Evolutionary conservation across 2,113 vertebrate genomes (phyloP).

Genomic region (Epinephelus fuscoguttatus): DNA sequence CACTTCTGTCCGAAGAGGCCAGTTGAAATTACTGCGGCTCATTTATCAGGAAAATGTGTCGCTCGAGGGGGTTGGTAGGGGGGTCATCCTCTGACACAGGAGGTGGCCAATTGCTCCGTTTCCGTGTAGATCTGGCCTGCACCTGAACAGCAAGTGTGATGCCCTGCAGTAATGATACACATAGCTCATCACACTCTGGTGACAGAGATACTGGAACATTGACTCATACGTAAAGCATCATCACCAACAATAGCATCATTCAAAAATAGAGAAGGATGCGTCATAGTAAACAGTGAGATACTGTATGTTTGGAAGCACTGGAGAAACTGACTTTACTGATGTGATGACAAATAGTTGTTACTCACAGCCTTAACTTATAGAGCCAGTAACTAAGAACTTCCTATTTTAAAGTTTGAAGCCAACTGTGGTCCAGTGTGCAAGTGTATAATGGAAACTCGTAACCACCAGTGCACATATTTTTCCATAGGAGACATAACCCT

Average conservation of each 20-base stretch:
- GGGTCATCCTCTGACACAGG: slow-evolving; percentile 33
- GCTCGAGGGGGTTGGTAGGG: not conserved
- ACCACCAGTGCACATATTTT: not conserved
- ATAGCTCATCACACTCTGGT: slow-evolving; percentile 27
- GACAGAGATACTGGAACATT: slow-evolving; percentile 37
- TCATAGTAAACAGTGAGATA: not conserved
- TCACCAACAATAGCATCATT: slow-evolving; percentile 16
- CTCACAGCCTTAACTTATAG: not conserved
- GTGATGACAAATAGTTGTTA: not conserved
- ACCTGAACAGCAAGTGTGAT: slow-evolving; percentile 52
- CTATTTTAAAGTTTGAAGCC: not conserved
- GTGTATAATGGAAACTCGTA: not conserved
- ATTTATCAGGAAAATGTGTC: slow-evolving; percentile 70
- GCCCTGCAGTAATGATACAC: slow-evolving; percentile 53
- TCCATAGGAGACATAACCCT: not conserved
- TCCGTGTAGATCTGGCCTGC: slow-evolving; percentile 9
- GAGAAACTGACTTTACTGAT: not conserved
- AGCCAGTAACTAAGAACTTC: not conserved
- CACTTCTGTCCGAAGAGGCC: slow-evolving; percentile 52
- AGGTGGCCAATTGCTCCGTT: slow-evolving; percentile 32
- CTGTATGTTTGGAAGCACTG: not conserved
- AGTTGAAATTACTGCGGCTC: slow-evolving; percentile 62
- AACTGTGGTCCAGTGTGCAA: not conserved
- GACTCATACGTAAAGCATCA: slow-evolving; percentile 43
- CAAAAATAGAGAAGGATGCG: slow-evolving; percentile 23